phyloP scores from a whole-genome alignment of 2,797 vertebrate species.

The Pipistrellus pygmaeus region DNA sequence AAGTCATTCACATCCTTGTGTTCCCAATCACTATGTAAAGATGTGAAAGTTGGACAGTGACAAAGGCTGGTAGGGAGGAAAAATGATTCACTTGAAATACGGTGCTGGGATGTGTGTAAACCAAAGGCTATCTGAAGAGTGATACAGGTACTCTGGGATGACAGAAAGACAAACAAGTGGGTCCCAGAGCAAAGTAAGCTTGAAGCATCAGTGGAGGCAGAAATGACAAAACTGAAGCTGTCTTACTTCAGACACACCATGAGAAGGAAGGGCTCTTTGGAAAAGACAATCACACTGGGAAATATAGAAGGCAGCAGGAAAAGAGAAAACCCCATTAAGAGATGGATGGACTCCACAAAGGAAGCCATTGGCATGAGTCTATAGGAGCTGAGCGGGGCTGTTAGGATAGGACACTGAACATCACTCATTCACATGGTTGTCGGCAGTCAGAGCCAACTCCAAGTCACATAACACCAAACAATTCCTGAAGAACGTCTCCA shows the following conservation, averaged over 20 bases:
- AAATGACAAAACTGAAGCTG: not conserved
- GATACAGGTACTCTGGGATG: not conserved
- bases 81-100: not conserved
- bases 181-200: not conserved
- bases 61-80: not conserved
- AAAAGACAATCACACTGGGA: not conserved
- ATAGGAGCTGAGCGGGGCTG: not conserved
- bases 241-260: not conserved
- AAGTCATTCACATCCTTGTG: not conserved
- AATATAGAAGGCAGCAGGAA: not conserved
- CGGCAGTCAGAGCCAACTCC: not conserved
- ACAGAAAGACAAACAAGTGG: not conserved
- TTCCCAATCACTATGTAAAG: not conserved
- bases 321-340: not conserved
- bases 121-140: too few species aligned
- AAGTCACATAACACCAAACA: not conserved
- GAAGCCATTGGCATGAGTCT: not conserved
- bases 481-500: conserved; percentile 2
- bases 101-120: not conserved
- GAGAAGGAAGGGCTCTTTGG: not conserved
- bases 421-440: not conserved
- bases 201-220: not conserved
- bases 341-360: not conserved
- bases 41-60: not conserved
- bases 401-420: not conserved